Base-by-base conservation (phyloP, 2,888 invertebrate genomes). In the Amblyjoppa fuscipennis region DNA sequence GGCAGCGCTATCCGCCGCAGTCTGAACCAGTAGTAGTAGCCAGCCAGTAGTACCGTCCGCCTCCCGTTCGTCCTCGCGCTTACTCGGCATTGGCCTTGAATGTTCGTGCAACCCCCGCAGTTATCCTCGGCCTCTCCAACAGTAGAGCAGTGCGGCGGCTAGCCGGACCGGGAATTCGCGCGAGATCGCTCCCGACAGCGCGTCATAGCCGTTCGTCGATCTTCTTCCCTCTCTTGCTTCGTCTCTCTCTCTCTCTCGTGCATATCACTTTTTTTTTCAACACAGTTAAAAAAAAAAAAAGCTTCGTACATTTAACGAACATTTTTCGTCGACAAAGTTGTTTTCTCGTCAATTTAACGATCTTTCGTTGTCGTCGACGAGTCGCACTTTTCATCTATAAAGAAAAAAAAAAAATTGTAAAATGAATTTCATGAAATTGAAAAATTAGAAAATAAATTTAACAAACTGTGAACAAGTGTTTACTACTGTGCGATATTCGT, bases 41-140 rank as follows among this genome's bases (percentile, higher is more conserved):
- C 28, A 75, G 79, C 59, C 59, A 45, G 71, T 45, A 34, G 69
- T 79, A 68, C 53, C 70, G 85, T 80, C 78, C 79, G 69, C 82
- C 75, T 82, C 59, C 61, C 74, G 75, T 59, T 66, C 68, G 66
- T 11, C 53, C 66, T 38, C 53, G 68, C 66, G 77, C 77, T 51
- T 73, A 83, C 80, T 80, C 85, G 84, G 81, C 86, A 87, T 86
- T 87, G 87, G 87, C 87, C 87, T 87, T 87, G 87, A 87, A 87
- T 85, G 76, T 80, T 84, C 78, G 74, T 49, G 45, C 81, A 79
- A 80, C 79, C 74, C 75, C 73, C 81, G 71, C 81, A 78, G 76
- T 76, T 84, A 74, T 80, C 71, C 76, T 81, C 77, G 56, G 64
- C 49, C 71, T 84, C 76, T 64, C 69, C 56, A n/a, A 31, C 68